These are phyloP conservation scores for Scaptomyza polygonia DNA, from an alignment of 2,888 invertebrate species.

Conservation along the genomic window DNA sequence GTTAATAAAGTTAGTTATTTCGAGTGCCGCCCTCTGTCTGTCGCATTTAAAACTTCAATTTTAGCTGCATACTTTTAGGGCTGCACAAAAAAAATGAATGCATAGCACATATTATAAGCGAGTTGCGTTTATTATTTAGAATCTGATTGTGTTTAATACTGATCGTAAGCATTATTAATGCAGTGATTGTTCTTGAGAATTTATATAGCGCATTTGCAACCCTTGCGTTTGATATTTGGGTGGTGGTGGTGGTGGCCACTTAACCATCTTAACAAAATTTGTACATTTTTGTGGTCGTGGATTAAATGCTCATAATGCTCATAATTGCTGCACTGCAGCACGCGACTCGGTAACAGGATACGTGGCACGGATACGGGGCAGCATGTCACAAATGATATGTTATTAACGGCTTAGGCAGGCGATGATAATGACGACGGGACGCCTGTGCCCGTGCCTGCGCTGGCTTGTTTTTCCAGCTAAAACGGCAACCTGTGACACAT, in stretches of 20 bases:
- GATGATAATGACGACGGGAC: slow-evolving; percentile 20
- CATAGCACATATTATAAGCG: too few species aligned
- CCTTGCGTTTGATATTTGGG: slow-evolving; percentile 8
- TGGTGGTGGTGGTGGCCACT: slow-evolving; percentile 55
- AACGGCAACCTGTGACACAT: slow-evolving; percentile 61
- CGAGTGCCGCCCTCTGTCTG: slow-evolving; percentile 15
- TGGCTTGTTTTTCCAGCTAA: slow-evolving; percentile 5
- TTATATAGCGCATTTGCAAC: slow-evolving; percentile 20
- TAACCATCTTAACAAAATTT: slow-evolving; percentile 65
- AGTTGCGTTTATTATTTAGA: too few species aligned
- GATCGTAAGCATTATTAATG: too few species aligned
- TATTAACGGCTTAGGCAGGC: slow-evolving; percentile 69
- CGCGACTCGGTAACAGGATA: slow-evolving; percentile 71
- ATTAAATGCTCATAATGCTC: slow-evolving; percentile 81
- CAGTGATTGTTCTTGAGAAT: neutral
- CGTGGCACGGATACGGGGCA: slow-evolving; percentile 24
- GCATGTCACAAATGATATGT: slow-evolving; percentile 61
- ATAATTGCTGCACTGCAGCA: slow-evolving; percentile 69
- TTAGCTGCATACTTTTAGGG: slow-evolving; percentile 1
- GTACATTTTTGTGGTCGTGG: slow-evolving; percentile 71
- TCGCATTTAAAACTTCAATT: neutral
- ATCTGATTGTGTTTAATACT: neutral
- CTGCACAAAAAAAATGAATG: too few species aligned
- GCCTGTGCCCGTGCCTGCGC: neutral
- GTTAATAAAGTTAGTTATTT: neutral